phyloP scores from a whole-genome alignment of 2,888 invertebrate species.

The Stenichneumon culpator region DNA sequence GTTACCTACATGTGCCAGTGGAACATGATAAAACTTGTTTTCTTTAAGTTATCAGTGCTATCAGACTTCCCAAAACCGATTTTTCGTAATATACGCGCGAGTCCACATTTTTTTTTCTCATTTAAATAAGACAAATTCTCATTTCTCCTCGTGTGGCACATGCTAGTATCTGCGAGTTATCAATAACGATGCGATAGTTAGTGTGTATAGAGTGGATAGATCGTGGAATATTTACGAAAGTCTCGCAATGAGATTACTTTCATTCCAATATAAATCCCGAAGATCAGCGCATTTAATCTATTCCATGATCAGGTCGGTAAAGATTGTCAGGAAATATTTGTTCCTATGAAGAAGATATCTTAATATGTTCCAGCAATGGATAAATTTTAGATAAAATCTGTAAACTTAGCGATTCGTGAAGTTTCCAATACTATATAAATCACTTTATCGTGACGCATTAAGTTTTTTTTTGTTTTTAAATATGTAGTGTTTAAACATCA shows the following conservation, averaged over 20 bases:
- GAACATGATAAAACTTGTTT: constrained; percentile 60
- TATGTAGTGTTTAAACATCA: constrained; percentile 58
- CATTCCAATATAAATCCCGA: constrained; percentile 10
- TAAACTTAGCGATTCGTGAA: constrained; percentile 56
- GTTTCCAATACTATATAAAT: constrained; percentile 34
- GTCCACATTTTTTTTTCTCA: constrained; percentile 19
- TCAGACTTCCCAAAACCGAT: constrained; percentile 62
- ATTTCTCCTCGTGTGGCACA: constrained; percentile 51
- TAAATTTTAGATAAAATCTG: constrained; percentile 55
- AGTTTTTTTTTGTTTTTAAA: constrained; percentile 31
- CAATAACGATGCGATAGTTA: constrained; percentile 49
- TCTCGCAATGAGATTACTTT: constrained; percentile 39
- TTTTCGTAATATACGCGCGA: constrained; percentile 50
- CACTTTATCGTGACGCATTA: constrained; percentile 44
- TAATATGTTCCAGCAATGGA: constrained; percentile 37
- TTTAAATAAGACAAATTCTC: constrained; percentile 25
- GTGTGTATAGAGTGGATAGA: constrained; percentile 19
- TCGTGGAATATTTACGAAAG: constrained; percentile 48
- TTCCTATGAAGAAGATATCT: constrained; percentile 64
- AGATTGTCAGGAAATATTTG: constrained; percentile 71
- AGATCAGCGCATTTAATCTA: constrained; percentile 37
- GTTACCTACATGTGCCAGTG: constrained; percentile 63
- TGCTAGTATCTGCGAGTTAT: constrained; percentile 57
- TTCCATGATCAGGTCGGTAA: constrained; percentile 62
- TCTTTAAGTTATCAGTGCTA: constrained; percentile 57